phyloP scores from a whole-genome alignment of 2,888 invertebrate genomes.

The Ophion ventricosus region DNA sequence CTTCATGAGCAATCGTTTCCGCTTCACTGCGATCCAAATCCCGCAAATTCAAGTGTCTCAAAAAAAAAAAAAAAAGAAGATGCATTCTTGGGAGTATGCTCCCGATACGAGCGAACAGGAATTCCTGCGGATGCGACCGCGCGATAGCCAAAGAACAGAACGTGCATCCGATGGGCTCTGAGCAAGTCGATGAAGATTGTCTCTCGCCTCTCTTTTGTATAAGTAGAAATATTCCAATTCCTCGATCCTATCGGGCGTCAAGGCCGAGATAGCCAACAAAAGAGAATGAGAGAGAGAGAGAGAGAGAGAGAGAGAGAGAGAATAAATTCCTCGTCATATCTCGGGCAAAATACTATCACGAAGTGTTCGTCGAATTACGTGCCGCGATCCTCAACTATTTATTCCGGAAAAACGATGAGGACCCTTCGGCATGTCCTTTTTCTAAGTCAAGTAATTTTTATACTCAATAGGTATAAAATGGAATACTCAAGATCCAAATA shows the following conservation, averaged over 20 bases:
- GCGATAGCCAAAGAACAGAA: constrained; percentile 40
- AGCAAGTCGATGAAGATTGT: constrained; percentile 37
- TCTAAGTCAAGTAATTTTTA: not conserved
- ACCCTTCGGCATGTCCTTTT: constrained; percentile 17
- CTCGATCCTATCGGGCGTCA: constrained; percentile 66
- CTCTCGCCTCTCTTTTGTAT: constrained; percentile 68
- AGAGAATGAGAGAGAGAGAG: constrained; percentile 1
- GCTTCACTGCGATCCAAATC: not conserved
- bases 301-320: constrained; percentile 6
- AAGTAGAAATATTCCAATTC: constrained; percentile 76
- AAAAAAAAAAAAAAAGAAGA: not conserved
- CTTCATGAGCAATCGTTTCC: too few species aligned
- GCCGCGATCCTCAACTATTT: constrained; percentile 58
- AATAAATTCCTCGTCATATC: constrained; percentile 54
- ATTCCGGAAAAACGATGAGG: constrained; percentile 31
- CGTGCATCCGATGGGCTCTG: constrained; percentile 47
- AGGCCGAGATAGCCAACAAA: constrained; percentile 48
- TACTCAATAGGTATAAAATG: too few species aligned
- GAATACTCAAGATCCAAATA: too few species aligned
- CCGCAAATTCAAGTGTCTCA: not conserved
- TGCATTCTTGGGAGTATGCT: constrained; percentile 30
- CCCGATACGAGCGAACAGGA: constrained; percentile 50
- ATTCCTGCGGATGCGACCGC: constrained; percentile 55
- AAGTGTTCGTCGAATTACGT: constrained; percentile 55
- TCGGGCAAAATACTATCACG: constrained; percentile 57